These are phyloP conservation scores for Ambastaia sidthimunki DNA, from an alignment of 2,797 vertebrate genomes.

Conservation along the genomic window DNA sequence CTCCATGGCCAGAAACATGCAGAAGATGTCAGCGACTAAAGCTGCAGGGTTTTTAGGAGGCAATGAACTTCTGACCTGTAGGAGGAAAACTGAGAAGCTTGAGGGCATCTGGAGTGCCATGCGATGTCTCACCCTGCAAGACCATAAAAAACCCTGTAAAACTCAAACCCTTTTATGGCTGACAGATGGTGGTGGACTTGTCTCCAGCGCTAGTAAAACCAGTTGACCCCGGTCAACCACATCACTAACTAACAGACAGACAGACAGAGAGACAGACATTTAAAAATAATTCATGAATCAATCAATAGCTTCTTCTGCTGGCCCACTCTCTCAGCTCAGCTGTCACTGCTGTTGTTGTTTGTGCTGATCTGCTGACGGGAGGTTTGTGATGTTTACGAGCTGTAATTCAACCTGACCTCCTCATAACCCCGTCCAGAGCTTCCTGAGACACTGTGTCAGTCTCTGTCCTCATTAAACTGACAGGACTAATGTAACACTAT, in stretches of 20 bases:
- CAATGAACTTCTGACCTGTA: slow-evolving; percentile 85
- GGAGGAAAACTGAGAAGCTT: slow-evolving; percentile 76
- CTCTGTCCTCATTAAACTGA: slow-evolving; percentile 72
- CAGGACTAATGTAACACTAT: slow-evolving; percentile 69
- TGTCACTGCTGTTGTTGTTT: slow-evolving; percentile 69
- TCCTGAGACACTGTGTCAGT: slow-evolving; percentile 74
- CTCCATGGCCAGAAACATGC: slow-evolving; percentile 6
- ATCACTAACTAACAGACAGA: no score
- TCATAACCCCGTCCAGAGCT: slow-evolving; percentile 73
- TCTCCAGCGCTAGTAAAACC: slow-evolving; percentile 80
- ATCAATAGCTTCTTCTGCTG: slow-evolving; percentile 71
- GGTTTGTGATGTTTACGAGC: slow-evolving; percentile 71
- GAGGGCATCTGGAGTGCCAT: slow-evolving; percentile 79
- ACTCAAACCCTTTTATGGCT: slow-evolving; percentile 79
- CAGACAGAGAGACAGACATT: background rate
- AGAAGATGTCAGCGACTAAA: slow-evolving; percentile 36
- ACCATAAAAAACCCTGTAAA: slow-evolving; percentile 77
- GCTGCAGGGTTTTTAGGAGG: slow-evolving; percentile 58
- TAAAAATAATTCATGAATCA: slow-evolving; percentile 41
- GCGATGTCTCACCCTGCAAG: slow-evolving; percentile 75
- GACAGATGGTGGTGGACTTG: slow-evolving; percentile 84
- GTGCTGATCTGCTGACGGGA: slow-evolving; percentile 63
- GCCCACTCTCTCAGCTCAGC: slow-evolving; percentile 67
- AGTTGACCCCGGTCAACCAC: slow-evolving; percentile 79
- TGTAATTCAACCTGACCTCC: slow-evolving; percentile 82